phyloP scores from a whole-genome alignment of 2,797 vertebrate genomes.

The Micropoecilia bifurca region DNA sequence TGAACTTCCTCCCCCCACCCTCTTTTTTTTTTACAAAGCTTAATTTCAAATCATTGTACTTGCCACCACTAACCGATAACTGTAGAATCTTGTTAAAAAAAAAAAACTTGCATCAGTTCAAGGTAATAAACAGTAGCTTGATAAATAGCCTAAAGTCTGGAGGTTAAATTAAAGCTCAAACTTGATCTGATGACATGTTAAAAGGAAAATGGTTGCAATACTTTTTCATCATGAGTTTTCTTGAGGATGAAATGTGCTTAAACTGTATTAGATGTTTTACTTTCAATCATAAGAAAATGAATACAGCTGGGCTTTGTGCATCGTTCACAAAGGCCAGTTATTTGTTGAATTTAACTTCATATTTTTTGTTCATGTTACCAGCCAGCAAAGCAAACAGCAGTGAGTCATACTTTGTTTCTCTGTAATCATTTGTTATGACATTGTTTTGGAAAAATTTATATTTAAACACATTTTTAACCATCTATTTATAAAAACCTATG shows the following conservation, averaged over 20 bases:
- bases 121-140: conserved; percentile 12
- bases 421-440: conserved; percentile 11
- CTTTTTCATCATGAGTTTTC: conserved; percentile 7
- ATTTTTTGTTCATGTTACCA: not conserved
- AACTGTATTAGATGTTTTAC: not conserved
- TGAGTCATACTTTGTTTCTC: not conserved
- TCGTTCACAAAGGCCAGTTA: not conserved
- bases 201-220: not conserved
- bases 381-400: not conserved
- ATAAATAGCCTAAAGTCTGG: conserved; percentile 13
- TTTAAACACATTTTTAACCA: conserved; percentile 25
- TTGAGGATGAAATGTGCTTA: not conserved
- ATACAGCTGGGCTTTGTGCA: not conserved
- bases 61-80: not conserved
- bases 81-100: conserved; percentile 1
- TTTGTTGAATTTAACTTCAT: conserved; percentile 1
- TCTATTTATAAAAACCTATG: conserved; percentile 19
- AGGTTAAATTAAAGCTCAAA: conserved; percentile 15
- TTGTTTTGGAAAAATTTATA: conserved; percentile 8
- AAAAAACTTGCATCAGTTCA: conserved; percentile 3
- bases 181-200: not conserved
- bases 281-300: not conserved
- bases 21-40: not conserved
- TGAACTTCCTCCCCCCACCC: not conserved
- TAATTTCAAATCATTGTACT: not conserved